Percentiles rank a stretch among this genome's conserved stretches.
phyloP scores from a whole-genome alignment of 2,113 vertebrate genomes.

The Naja naja region DNA sequence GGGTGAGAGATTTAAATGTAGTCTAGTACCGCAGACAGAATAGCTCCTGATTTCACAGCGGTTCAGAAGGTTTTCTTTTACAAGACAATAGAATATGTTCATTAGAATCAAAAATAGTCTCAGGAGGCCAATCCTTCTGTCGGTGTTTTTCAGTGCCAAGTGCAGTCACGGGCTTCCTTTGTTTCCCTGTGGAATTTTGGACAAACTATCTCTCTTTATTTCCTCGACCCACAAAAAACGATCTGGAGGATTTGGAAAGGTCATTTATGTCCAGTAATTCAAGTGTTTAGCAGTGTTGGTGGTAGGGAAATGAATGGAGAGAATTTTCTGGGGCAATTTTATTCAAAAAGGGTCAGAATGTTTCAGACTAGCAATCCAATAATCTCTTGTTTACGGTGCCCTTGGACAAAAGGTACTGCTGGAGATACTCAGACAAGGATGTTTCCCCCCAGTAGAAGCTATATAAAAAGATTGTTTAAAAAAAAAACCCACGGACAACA shows the following conservation, averaged over 20 bases:
- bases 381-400: not conserved
- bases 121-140: not conserved
- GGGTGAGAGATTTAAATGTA: slow-evolving; percentile 5
- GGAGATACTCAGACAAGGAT: not conserved
- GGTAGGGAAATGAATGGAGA: not conserved
- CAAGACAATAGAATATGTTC: not conserved
- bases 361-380: not conserved
- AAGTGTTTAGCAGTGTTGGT: not conserved
- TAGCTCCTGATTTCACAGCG: not conserved
- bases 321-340: not conserved
- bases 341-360: not conserved
- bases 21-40: not conserved
- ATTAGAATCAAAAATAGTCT: not conserved
- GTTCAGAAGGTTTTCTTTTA: not conserved
- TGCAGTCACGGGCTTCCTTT: not conserved
- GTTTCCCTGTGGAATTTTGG: not conserved
- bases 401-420: not conserved
- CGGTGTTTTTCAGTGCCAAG: not conserved
- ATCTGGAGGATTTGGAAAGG: not conserved
- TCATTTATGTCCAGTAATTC: not conserved
- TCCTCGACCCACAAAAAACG: not conserved
- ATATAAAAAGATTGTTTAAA: not conserved
- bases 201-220: not conserved
- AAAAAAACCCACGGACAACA: not conserved
- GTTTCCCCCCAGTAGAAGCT: not conserved